Evolutionary conservation across 2,113 vertebrate genomes (phyloP), one percentile per base, ranked within the genome.

Genomic region (Halichoeres trimaculatus): DNA sequence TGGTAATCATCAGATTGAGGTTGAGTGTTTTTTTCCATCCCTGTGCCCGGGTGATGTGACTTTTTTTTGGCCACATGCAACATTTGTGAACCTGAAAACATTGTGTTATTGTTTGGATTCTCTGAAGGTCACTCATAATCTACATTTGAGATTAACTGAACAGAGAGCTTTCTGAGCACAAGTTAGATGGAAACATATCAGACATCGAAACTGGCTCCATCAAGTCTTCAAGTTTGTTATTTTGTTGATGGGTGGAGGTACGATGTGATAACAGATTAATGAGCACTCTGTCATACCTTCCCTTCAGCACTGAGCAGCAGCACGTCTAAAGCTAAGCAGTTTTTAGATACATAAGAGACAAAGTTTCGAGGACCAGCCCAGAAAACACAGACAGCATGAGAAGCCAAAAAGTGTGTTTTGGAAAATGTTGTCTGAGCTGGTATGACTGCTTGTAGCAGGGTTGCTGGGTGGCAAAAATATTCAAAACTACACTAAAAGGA

Each of bases 181-280:
- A 17, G 20, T 4, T 24, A 54, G 58, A 56, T n/a, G 6, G 20
- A 52, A 60, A 52, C 10, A 20, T 36, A 45, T 80, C 66, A 51
- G 30, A 8, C 38, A 23, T 50, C 53, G 23, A 60, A 55, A 71
- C 56, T 38, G 57, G 23, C 16, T 14, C 56, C 7, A 5, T 35
- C 9, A 20, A 48, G 43, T 47, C 43, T 19, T 53, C 17, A 47
- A 5, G 55, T 38, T 36, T 60, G 55, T 82, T 84, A 22, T 81
- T 76, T 55, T 52, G 70, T 52, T 48, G 40, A 74, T 78, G 67
- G 81, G 86, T 76, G 83, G 71, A 76, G 62, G 54, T 41, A 22
- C 36, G 26, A 8, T 17, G 59, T 68, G 77, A 82, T 78, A 75
- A 81, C 72, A 86, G 81, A 76, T 73, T 61, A 41, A 84, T 54